Evolutionary conservation across 2,888 invertebrate genomes (phyloP), one percentile per base, ranked within the genome.

Genomic region (Gymnocheta viridis): DNA sequence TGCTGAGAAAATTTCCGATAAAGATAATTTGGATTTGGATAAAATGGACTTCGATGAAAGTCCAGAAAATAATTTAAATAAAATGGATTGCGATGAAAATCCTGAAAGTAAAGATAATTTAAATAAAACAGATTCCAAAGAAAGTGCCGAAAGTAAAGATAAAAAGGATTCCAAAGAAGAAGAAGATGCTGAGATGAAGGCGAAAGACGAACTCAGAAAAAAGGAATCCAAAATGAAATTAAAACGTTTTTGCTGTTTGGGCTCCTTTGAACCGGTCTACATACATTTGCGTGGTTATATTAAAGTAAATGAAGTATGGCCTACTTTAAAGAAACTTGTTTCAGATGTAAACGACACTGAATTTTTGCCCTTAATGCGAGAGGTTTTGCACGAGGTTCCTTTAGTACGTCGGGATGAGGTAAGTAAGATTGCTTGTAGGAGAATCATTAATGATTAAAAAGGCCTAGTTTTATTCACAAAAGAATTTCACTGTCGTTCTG

Each of bases 401-500:
- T 76, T 90, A 44, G 88, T 90, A 19, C 89, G 92, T 1, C 87
- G 77, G 27, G 91, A 91, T 87, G 91, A 92, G 87, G 89, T 89
- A 81, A 87, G 85, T 82, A 17, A 17, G 14, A 1, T 49, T n/a
- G n/a, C 12, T 51, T 41, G 5, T 56, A 22, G 14, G 7, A 32
- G 2, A 32, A 64, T 44, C 2, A 44, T 2, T 17, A 44, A 44
- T n/a, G n/a, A n/a, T n/a, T n/a, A 44, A 44, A 44, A 9, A n/a
- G 5, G 5, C 17, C 14, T 14, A 41, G 9, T 41, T 41, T 41
- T 14, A 6, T 41, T 41, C n/a, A n/a, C 10, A 0, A 60, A 19
- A 35, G 29, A 6, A 10, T 22, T 19, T 49, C 7, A 6, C 6
- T 22, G 4, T 49, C n/a, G n/a, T n/a, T n/a, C n/a, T n/a, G n/a